Conservation (phyloP, 2,113 vertebrate genomes). For the Todiramphus chloris region DNA sequence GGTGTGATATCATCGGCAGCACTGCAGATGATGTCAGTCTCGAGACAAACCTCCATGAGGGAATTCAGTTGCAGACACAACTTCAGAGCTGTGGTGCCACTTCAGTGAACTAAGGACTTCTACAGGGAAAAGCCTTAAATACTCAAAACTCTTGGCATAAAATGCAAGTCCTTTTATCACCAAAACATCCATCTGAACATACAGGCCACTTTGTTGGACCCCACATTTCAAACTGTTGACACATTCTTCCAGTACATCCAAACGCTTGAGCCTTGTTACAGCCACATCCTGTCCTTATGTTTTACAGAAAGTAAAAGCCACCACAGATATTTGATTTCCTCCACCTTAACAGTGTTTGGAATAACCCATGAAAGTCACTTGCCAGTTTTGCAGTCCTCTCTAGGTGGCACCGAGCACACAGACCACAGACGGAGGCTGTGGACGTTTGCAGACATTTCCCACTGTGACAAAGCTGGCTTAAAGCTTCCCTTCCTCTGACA, state of each 20-base stretch:
- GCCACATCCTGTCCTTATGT: neutral
- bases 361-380: neutral
- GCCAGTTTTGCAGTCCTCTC: neutral
- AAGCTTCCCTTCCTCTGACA: neutral
- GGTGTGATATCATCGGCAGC: neutral
- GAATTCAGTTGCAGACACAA: slow-evolving; percentile 26
- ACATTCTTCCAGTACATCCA: neutral
- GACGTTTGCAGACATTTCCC: neutral
- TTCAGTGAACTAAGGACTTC: neutral
- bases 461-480: neutral
- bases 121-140: neutral
- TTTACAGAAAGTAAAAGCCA: neutral
- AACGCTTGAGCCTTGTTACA: neutral
- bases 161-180: neutral
- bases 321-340: neutral
- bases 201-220: neutral
- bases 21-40: neutral
- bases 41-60: neutral
- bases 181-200: neutral
- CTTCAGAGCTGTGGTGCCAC: neutral
- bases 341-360: neutral
- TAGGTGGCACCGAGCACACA: neutral
- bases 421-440: neutral
- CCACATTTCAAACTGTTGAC: neutral
- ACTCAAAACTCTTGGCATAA: slow-evolving; percentile 14